Evolutionary conservation across 2,888 invertebrate genomes (phyloP).

Genomic region (Thera obeliscata): DNA sequence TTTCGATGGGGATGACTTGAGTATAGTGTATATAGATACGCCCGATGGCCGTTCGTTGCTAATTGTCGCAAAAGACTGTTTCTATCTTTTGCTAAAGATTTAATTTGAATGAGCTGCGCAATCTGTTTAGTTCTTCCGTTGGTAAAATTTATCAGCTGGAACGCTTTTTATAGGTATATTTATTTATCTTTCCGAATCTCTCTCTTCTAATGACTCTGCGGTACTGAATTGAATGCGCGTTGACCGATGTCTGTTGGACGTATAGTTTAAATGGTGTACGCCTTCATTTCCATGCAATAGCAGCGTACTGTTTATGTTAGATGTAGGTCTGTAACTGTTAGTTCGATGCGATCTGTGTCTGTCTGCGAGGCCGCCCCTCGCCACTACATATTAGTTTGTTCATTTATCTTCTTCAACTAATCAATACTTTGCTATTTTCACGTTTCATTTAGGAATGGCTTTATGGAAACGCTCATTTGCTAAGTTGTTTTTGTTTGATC

Average conservation of each 20-base stretch:
- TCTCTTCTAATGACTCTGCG: slow-evolving; percentile 79
- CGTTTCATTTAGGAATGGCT: slow-evolving; percentile 82
- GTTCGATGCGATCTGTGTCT: slow-evolving; percentile 76
- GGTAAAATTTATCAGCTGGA: slow-evolving; percentile 72
- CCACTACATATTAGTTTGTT: slow-evolving; percentile 74
- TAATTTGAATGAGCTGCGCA: slow-evolving; percentile 85
- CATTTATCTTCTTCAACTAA: slow-evolving; percentile 74
- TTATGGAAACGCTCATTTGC: slow-evolving; percentile 80
- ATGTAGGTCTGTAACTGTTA: slow-evolving; percentile 81
- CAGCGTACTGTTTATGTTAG: slow-evolving; percentile 81
- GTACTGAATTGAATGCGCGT: slow-evolving; percentile 82
- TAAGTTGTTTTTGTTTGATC: slow-evolving; percentile 70
- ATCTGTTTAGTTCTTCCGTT: slow-evolving; percentile 83
- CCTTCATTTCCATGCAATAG: slow-evolving; percentile 81
- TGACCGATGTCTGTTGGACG: slow-evolving; percentile 78
- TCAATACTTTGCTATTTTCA: slow-evolving; percentile 77
- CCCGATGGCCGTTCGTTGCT: slow-evolving; percentile 85
- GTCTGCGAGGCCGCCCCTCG: slow-evolving; percentile 75
- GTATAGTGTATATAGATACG: slow-evolving; percentile 82
- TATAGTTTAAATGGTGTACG: slow-evolving; percentile 79
- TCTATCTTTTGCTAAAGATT: slow-evolving; percentile 84
- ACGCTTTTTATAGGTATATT: slow-evolving; percentile 84
- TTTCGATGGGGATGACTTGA: slow-evolving; percentile 83
- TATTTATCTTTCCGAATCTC: slow-evolving; percentile 82
- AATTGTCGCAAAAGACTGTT: slow-evolving; percentile 83